Evolutionary conservation across 2,888 invertebrate genomes (phyloP).

Genomic region (Trichopoda pennipes): DNA sequence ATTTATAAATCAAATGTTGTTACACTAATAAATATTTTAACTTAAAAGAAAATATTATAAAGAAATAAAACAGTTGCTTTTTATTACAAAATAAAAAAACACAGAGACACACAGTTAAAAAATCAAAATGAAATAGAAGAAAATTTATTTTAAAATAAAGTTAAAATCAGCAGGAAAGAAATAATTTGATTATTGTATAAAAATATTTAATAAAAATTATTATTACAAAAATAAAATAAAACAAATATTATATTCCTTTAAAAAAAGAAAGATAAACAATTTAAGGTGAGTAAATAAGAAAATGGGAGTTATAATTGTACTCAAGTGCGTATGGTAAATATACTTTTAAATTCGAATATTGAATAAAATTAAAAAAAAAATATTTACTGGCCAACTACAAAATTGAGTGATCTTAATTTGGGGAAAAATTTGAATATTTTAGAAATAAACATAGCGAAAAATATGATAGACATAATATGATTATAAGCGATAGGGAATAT

Average conservation of each 20-base stretch:
- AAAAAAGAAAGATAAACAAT: not conserved
- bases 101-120: not conserved
- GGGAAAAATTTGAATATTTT: no score
- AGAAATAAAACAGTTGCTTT: conserved; percentile 58
- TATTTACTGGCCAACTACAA: no score
- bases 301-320: not conserved
- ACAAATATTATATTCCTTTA: not conserved
- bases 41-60: conserved; percentile 27
- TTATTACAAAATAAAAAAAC: conserved; percentile 19
- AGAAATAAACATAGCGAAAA: no score
- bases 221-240: conserved; percentile 5
- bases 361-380: no score
- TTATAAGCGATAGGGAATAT: no score
- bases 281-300: not conserved
- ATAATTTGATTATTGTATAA: conserved; percentile 23
- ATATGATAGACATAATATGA: no score
- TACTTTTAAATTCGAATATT: no score
- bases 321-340: no score
- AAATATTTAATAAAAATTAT: conserved; percentile 48
- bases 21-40: conserved; percentile 49
- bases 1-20: conserved; percentile 43
- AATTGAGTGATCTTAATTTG: no score
- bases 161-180: conserved; percentile 30
- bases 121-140: conserved; percentile 45
- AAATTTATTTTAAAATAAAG: conserved; percentile 18